Conservation (phyloP, 2,113 vertebrate species). For the Hydrolagus affinis region DNA sequence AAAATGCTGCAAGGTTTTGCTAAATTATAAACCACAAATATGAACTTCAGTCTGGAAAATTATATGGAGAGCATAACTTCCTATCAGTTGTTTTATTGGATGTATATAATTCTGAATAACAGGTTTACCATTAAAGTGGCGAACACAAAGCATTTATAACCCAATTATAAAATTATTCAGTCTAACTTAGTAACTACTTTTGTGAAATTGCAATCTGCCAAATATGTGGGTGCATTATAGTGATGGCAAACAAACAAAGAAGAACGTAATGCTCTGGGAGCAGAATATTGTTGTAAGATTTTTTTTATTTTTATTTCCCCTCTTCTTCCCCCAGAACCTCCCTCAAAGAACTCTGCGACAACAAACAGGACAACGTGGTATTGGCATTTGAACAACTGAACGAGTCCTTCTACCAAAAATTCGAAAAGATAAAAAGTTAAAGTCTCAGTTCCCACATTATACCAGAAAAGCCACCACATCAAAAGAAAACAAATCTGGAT, state of each 20-base stretch:
- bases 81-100: background rate
- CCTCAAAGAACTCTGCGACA: slow-evolving; percentile 21
- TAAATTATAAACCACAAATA: no score
- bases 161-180: background rate
- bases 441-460: background rate
- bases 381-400: slow-evolving; percentile 29
- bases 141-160: no score
- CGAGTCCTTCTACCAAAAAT: slow-evolving; percentile 8
- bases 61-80: no score
- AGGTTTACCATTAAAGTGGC: background rate
- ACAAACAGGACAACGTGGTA: background rate
- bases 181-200: background rate
- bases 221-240: background rate
- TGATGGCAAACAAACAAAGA: no score
- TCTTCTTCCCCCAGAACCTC: background rate
- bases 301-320: background rate
- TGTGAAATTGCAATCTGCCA: background rate
- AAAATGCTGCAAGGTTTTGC: no score
- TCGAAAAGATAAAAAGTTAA: slow-evolving; percentile 31
- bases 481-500: slow-evolving; percentile 1
- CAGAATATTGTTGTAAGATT: no score
- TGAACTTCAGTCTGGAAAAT: no score
- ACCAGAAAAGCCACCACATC: background rate
- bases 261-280: no score
- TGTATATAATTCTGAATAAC: background rate